phyloP scores from a whole-genome alignment of 1,140 invertebrate genomes.

The Dendrolimus punctatus region DNA sequence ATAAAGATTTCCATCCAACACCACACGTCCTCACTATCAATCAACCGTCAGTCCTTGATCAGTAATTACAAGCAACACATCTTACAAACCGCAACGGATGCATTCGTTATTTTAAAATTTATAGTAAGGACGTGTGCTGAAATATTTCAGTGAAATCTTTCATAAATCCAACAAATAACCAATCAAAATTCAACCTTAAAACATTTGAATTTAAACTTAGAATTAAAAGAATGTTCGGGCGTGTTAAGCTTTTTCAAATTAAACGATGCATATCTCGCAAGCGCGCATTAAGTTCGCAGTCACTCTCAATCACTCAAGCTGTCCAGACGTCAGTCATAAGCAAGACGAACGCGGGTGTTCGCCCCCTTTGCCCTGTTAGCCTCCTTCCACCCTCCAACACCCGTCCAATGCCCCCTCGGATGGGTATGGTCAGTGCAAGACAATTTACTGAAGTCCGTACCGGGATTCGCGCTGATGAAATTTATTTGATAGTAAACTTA shows the following conservation, averaged over 20 bases:
- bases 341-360: slow-evolving; percentile 60
- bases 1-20: too few relatives aligned
- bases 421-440: slow-evolving; percentile 64
- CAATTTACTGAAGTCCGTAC: slow-evolving; percentile 56
- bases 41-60: slow-evolving; percentile 19
- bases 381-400: slow-evolving; percentile 17
- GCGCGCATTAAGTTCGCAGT: slow-evolving; percentile 67
- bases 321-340: slow-evolving; percentile 69
- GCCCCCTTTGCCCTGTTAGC: slow-evolving; percentile 25
- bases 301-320: slow-evolving; percentile 71
- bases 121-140: slow-evolving; percentile 42
- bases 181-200: slow-evolving; percentile 25
- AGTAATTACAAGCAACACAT: slow-evolving; percentile 15
- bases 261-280: slow-evolving; percentile 37
- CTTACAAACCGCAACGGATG: slow-evolving; percentile 18
- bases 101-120: slow-evolving; percentile 19
- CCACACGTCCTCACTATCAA: slow-evolving; percentile 10
- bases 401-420: slow-evolving; percentile 27
- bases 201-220: too few relatives aligned
- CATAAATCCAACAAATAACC: slow-evolving; percentile 8
- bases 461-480: slow-evolving; percentile 39
- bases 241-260: slow-evolving; percentile 14
- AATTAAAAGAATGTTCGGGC: too few relatives aligned
- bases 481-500: slow-evolving; percentile 40
- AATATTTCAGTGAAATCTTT: slow-evolving; percentile 9